These are phyloP conservation scores for Ophion ellenae DNA, from an alignment of 2,888 invertebrate species.

Conservation along the genomic window DNA sequence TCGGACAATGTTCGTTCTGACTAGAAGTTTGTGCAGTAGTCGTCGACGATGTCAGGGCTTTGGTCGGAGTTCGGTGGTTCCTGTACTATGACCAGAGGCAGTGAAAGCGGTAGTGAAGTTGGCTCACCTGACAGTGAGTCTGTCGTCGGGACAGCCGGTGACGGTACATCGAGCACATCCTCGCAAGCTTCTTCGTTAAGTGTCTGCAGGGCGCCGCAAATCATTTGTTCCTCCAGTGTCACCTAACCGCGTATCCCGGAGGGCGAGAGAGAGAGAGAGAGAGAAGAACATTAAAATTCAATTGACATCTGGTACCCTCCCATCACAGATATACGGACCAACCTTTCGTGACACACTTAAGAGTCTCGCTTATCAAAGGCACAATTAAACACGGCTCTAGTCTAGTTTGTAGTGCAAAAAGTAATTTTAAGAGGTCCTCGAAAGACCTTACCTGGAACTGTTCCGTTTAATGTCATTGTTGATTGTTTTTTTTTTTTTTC, in stretches of 20 bases:
- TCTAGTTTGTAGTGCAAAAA: conserved; percentile 64
- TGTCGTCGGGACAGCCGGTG: conserved; percentile 74
- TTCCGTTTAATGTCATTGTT: conserved; percentile 49
- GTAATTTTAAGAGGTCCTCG: conserved; percentile 61
- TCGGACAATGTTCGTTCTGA: conserved; percentile 61
- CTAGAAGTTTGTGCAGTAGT: conserved; percentile 77
- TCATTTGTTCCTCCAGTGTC: conserved; percentile 97
- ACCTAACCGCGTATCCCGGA: conserved; percentile 86
- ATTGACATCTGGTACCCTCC: conserved; percentile 12
- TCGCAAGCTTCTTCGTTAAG: conserved; percentile 97
- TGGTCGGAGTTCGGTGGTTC: conserved; percentile 81
- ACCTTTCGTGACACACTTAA: conserved; percentile 61
- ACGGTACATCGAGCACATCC: conserved; percentile 91
- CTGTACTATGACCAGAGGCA: conserved; percentile 83
- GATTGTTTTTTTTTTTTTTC: conserved; percentile 38
- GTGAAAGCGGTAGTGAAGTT: conserved; percentile 81
- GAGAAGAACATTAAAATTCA: not conserved
- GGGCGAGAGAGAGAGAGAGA: not conserved
- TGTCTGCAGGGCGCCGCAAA: conserved; percentile 95
- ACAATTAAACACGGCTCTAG: conserved; percentile 62
- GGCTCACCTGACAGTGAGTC: conserved; percentile 83
- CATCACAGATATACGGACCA: conserved; percentile 57
- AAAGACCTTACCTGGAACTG: conserved; percentile 74
- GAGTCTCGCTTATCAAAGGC: conserved; percentile 57
- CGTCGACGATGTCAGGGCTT: conserved; percentile 81